These are phyloP conservation scores for Portevinia maculata DNA, from an alignment of 2,888 invertebrate species.

Conservation along the genomic window DNA sequence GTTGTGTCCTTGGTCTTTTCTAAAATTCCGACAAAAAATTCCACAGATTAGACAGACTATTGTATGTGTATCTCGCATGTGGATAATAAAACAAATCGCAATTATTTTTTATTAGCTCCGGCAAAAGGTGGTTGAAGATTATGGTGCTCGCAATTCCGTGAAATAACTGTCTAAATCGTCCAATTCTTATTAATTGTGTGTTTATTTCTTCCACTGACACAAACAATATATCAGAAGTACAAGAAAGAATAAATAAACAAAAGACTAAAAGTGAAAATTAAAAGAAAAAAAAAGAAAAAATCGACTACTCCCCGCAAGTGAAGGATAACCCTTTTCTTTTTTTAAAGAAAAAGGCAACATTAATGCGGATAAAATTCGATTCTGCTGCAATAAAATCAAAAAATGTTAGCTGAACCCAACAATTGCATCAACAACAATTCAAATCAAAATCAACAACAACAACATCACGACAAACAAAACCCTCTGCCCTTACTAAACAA, in stretches of 20 bases:
- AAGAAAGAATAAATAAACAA: constrained; percentile 20
- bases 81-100: no score
- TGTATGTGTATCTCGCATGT: no score
- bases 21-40: no score
- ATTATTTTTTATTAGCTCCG: not conserved
- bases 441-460: constrained; percentile 34
- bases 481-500: constrained; percentile 23
- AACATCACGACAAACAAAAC: constrained; percentile 24
- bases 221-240: not conserved
- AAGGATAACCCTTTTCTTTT: constrained; percentile 22
- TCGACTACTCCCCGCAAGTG: not conserved
- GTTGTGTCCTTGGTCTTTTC: not conserved
- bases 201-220: no score
- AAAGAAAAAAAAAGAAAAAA: constrained; percentile 1
- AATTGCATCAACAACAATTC: constrained; percentile 42
- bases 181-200: not conserved
- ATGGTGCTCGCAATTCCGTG: not conserved
- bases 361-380: constrained; percentile 40
- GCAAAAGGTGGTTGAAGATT: no score
- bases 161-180: constrained; percentile 9
- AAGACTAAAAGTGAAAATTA: constrained; percentile 34
- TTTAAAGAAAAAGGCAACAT: constrained; percentile 11
- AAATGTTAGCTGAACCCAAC: constrained; percentile 64
- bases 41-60: no score
- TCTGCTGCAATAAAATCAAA: constrained; percentile 50